These are phyloP conservation scores for Epinotia ramella DNA, from an alignment of 2,888 invertebrate species.

Conservation along the genomic window DNA sequence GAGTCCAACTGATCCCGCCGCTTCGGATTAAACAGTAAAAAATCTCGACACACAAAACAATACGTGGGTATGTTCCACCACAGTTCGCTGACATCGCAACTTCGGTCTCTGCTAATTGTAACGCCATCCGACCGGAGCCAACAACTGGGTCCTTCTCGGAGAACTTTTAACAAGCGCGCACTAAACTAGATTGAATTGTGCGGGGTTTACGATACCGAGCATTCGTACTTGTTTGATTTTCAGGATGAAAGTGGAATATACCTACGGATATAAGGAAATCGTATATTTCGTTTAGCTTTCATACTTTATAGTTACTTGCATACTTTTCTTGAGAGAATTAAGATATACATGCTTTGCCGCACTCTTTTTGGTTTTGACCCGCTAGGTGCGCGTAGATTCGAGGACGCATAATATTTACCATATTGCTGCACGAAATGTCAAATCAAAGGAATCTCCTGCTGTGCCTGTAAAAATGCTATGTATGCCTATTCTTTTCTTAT, in stretches of 20 bases:
- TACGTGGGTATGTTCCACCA: background rate
- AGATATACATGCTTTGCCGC: no score
- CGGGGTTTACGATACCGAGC: background rate
- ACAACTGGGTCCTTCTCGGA: background rate
- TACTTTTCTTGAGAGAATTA: no score
- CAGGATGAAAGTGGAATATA: background rate
- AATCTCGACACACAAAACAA: background rate
- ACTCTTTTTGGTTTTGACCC: no score
- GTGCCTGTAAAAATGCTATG: no score
- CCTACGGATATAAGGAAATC: background rate
- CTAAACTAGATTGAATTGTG: constrained; percentile 20
- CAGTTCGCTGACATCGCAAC: background rate
- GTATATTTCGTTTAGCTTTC: background rate
- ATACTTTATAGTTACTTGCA: no score
- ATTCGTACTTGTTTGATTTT: background rate
- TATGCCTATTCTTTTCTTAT: no score
- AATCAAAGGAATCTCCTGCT: background rate
- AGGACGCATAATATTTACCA: background rate
- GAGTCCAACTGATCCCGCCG: no score
- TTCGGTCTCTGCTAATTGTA: background rate
- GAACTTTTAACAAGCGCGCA: constrained; percentile 29
- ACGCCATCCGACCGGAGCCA: background rate
- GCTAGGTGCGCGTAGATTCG: no score
- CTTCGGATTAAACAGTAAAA: no score
- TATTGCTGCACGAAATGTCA: background rate